Conservation (phyloP, 1,140 invertebrate genomes). For the Zaprionus davidi region DNA sequence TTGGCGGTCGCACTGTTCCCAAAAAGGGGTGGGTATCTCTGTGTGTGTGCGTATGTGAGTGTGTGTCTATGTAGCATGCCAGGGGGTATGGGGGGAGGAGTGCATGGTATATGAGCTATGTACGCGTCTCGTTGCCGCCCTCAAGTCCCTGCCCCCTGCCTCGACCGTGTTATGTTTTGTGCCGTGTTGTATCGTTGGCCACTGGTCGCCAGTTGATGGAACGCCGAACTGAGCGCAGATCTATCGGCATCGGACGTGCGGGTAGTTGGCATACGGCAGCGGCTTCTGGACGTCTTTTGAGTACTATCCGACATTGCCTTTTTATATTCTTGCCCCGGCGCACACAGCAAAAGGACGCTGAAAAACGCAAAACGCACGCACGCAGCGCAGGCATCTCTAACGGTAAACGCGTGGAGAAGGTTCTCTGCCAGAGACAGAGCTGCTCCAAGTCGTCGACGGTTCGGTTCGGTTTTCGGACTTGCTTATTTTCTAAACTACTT, state of each 20-base stretch:
- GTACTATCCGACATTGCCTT: slow-evolving; percentile 83
- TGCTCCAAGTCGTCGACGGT: slow-evolving; percentile 81
- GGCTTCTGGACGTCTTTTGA: slow-evolving; percentile 84
- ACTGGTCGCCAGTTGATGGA: slow-evolving; percentile 61
- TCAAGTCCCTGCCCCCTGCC: neutral
- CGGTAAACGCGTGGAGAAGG: slow-evolving; percentile 36
- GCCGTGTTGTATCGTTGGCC: slow-evolving; percentile 26
- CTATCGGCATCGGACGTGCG: slow-evolving; percentile 78
- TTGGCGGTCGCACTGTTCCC: slow-evolving; percentile 57
- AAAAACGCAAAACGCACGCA: slow-evolving; percentile 47
- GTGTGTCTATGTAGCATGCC: slow-evolving; percentile 9
- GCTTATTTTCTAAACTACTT: slow-evolving; percentile 80
- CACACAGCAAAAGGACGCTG: slow-evolving; percentile 67
- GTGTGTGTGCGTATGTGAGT: slow-evolving; percentile 4
- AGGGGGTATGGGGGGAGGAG: slow-evolving; percentile 9
- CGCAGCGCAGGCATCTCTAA: slow-evolving; percentile 28
- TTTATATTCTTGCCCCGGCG: slow-evolving; percentile 83
- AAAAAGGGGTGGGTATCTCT: neutral
- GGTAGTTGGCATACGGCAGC: slow-evolving; percentile 81
- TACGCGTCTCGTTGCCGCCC: slow-evolving; percentile 42
- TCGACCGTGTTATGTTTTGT: slow-evolving; percentile 47
- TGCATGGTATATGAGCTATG: slow-evolving; percentile 19
- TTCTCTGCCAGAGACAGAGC: slow-evolving; percentile 65
- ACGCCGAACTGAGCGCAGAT: slow-evolving; percentile 79
- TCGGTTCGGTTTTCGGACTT: slow-evolving; percentile 81